These are phyloP conservation scores for Ormyrus pomaceus DNA, from an alignment of 2,888 invertebrate species.

Conservation along the genomic window DNA sequence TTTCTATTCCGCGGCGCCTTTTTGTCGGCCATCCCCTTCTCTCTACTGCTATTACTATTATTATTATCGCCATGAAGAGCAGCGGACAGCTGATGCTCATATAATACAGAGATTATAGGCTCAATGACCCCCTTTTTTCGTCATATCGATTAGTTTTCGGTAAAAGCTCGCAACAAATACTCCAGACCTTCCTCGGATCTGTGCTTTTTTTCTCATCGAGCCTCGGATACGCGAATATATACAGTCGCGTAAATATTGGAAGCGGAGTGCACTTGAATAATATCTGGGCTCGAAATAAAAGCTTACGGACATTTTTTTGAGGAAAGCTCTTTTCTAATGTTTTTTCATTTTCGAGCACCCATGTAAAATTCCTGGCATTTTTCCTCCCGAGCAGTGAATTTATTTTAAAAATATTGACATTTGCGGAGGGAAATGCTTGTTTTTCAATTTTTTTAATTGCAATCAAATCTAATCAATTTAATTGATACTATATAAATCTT, in stretches of 20 bases:
- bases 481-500: too few species aligned
- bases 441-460: too few species aligned
- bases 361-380: not conserved
- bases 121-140: conserved; percentile 24
- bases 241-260: conserved; percentile 11
- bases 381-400: too few species aligned
- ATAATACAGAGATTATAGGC: conserved; percentile 35
- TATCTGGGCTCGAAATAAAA: conserved; percentile 10
- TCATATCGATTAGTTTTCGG: conserved; percentile 12
- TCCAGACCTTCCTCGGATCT: not conserved
- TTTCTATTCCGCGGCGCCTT: not conserved
- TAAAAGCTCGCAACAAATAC: conserved; percentile 19
- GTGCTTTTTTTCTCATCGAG: too few species aligned
- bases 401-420: too few species aligned
- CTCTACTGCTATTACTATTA: conserved; percentile 1
- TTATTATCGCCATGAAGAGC: conserved; percentile 5
- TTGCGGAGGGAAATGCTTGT: too few species aligned
- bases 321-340: conserved; percentile 15
- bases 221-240: not conserved
- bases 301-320: not conserved
- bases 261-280: conserved; percentile 10
- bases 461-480: too few species aligned
- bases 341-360: not conserved
- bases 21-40: not conserved
- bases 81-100: not conserved